These are phyloP conservation scores for Labeo rohita DNA, from an alignment of 2,113 vertebrate genomes.

Conservation along the genomic window DNA sequence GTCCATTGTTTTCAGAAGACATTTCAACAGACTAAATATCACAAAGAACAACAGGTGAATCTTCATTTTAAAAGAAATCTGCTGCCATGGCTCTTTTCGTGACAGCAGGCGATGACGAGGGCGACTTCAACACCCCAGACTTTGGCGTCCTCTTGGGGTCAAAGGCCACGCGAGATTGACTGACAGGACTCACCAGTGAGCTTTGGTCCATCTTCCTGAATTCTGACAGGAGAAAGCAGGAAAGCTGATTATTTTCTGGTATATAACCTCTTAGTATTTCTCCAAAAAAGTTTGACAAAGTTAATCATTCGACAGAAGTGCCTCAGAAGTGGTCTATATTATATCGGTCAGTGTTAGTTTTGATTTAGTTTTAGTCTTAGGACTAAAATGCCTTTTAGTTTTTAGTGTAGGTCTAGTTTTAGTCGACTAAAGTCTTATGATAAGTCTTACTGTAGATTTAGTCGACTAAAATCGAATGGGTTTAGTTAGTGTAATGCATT, in stretches of 20 bases:
- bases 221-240: conserved; percentile 74
- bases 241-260: neutral
- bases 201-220: conserved; percentile 92
- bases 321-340: too few species aligned
- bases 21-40: neutral
- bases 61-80: conserved; percentile 72
- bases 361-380: too few species aligned
- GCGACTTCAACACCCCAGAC: conserved; percentile 86
- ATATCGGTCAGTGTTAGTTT: too few species aligned
- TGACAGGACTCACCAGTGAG: conserved; percentile 86
- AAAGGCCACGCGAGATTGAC: conserved; percentile 87
- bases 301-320: too few species aligned
- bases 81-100: conserved; percentile 53
- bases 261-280: too few species aligned
- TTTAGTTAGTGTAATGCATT: too few species aligned
- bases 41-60: neutral
- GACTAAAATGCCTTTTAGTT: too few species aligned
- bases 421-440: too few species aligned
- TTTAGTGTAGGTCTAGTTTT: too few species aligned
- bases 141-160: conserved; percentile 88
- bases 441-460: too few species aligned
- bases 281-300: neutral
- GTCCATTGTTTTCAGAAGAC: neutral
- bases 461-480: too few species aligned
- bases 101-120: conserved; percentile 23